These are phyloP conservation scores for Hydropsyche betteni DNA, from an alignment of 2,888 invertebrate genomes.

Conservation along the genomic window DNA sequence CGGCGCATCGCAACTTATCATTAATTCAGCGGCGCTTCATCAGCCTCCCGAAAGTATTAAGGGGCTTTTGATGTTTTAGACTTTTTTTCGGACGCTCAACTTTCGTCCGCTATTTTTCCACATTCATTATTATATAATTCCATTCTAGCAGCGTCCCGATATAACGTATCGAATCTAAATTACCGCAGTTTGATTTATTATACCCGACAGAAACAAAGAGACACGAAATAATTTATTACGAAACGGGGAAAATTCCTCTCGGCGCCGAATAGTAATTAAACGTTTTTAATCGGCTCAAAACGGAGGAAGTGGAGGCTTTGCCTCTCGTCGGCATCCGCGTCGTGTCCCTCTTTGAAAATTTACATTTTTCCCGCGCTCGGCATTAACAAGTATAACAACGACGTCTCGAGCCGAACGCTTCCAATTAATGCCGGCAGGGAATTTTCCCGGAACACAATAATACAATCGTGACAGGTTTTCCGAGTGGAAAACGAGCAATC, in stretches of 20 bases:
- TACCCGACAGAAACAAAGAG: too few species aligned
- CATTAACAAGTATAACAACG: too few species aligned
- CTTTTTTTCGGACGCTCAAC: slow-evolving; percentile 5
- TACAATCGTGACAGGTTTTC: slow-evolving; percentile 2
- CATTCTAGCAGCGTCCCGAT: too few species aligned
- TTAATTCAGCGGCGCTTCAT: slow-evolving; percentile 40
- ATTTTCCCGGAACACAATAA: background rate
- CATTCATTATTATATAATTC: slow-evolving; percentile 1
- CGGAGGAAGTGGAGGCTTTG: background rate
- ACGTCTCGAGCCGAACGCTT: too few species aligned
- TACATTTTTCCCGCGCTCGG: slow-evolving; percentile 10
- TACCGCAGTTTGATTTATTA: too few species aligned
- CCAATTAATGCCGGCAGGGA: too few species aligned
- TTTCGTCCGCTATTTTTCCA: slow-evolving; percentile 1
- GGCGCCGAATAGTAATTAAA: too few species aligned
- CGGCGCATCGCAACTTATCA: slow-evolving; percentile 35
- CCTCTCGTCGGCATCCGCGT: background rate
- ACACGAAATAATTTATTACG: too few species aligned
- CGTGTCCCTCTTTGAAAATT: slow-evolving; percentile 11
- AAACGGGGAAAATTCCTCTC: too few species aligned
- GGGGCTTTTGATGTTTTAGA: slow-evolving; percentile 39
- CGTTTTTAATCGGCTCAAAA: too few species aligned
- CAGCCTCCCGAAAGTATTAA: slow-evolving; percentile 33
- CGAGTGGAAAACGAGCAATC: background rate
- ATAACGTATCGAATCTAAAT: background rate